phyloP scores from a whole-genome alignment of 1,140 invertebrate genomes.

The Augochlora pura region DNA sequence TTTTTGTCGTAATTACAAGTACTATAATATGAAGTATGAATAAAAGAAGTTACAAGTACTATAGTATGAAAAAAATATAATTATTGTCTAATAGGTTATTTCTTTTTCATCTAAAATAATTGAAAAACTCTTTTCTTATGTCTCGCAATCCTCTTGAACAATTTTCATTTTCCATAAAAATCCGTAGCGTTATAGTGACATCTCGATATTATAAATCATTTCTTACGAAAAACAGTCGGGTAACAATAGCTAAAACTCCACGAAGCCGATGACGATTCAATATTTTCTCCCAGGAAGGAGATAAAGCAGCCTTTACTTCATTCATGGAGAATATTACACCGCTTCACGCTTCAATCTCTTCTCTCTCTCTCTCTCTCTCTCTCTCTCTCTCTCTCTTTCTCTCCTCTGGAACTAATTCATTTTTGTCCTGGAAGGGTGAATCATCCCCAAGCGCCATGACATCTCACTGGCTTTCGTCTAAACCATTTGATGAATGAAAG shows the following conservation, averaged over 20 bases:
- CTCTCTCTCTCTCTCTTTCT: conserved; percentile 11
- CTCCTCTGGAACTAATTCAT: conserved; percentile 40
- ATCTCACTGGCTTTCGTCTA: conserved; percentile 2
- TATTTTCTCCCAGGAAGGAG: background rate
- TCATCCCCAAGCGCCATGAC: conserved; percentile 11
- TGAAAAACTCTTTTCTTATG: too few species aligned
- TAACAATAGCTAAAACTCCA: too few species aligned
- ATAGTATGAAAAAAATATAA: too few species aligned
- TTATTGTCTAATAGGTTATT: too few species aligned
- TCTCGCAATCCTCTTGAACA: too few species aligned
- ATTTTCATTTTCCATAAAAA: too few species aligned
- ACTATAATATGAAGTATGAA: too few species aligned
- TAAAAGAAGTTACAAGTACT: too few species aligned
- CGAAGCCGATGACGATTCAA: background rate
- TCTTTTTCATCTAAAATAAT: too few species aligned
- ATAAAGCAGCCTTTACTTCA: conserved; percentile 13
- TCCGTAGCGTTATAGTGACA: background rate
- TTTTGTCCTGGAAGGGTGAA: conserved; percentile 42
- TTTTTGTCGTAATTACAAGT: too few species aligned
- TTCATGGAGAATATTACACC: conserved; percentile 18
- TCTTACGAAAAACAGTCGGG: background rate
- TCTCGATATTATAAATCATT: background rate
- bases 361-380: conserved; percentile 18
- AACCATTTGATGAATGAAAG: conserved; percentile 7
- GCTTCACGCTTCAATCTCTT: conserved; percentile 22